Base-by-base conservation (phyloP, 92 coral and sea anemone genomes). In the Zoanthus solanderi region DNA sequence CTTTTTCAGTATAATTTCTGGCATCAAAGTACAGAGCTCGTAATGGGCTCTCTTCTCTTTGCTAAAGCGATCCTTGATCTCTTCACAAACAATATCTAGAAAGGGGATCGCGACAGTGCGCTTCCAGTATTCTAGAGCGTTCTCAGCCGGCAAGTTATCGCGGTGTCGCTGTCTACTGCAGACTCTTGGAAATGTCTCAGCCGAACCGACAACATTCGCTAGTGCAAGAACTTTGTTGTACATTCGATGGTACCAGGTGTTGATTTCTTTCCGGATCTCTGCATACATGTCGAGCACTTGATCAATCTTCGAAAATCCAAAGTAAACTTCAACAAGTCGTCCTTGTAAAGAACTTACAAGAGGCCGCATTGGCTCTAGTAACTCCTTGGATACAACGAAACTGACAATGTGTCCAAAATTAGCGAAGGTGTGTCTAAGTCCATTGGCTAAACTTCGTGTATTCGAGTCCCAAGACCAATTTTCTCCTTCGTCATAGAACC, bases 391-490 rank as follows among this genome's bases (percentile, higher is more conserved):
- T 65, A 87, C 83, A 60, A 87, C 73, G 80, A 92, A 92, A 61
- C 73, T 92, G 92, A 92, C 48, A 83, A 94, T 92, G 71, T 90
- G 89, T 57, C 90, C 91, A 88, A 92, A 90, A 71, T 85, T 74
- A 72, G 79, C 88, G 87, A 90, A 79, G 44, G 87, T 92, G 53
- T 90, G 93, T 72, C 87, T 85, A 84, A 92, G 93, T 74, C 97
- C 97, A 92, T 90, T 92, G 53, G 92, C 97, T 75, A 84, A 45
- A 28, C 87, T 92, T 83, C 86, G 90, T 44, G 93, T 92, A 48
- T 90, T 75, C 67, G 89, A 72, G 71, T 94, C 93, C 91, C 93
- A 92, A 78, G 84, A 87, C 97, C 95, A 90, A 10, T 78, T 83
- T 90, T 87, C 92, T 60, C 58, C 78, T 54, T 84, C 50, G 57